Evolutionary conservation across 2,888 invertebrate species (phyloP), one percentile per base, ranked within the genome.

Genomic region (Phengaris arion): DNA sequence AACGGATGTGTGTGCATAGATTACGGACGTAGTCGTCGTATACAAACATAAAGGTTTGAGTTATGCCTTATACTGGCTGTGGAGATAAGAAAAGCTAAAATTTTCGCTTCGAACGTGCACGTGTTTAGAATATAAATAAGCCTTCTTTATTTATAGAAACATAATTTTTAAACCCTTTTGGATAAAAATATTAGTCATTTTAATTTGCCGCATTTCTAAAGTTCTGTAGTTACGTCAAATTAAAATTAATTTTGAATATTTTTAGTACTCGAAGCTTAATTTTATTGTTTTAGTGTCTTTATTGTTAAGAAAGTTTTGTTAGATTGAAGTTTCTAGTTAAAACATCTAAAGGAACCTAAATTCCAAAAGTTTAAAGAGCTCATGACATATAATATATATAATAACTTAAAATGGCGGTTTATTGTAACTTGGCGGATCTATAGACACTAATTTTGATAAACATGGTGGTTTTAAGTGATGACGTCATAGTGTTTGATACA

Each of bases 1-100:
- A 64, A 35, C 22, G 64, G 8, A 64, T 35, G 13, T 64, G 64
- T 64, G 64, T 35, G 64, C 64, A 64, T 64, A 64, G 64, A 45
- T 64, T 64, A 12, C 22, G 64, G 35, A 55, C 55, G 48, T 75
- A 76, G 78, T 77, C 78, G 77, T 55, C 77, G 74, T 76, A 78
- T 78, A 79, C 77, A 77, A 81, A 80, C 80, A 80, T 81, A 81
- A 81, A 80, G 82, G 79, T 79, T 81, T 81, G 81, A 81, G 80
- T 81, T 81, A 82, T 79, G 79, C 78, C 77, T 80, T 70, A 78
- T 81, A 81, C 80, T 81, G 80, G 81, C 79, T 78, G 78, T 70
- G 74, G 78, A 81, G 81, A 83, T 82, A 82, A 83, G 82, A 82
- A 83, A 81, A 79, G 81, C 72, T 81, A 80, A 81, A 83, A 83